Conservation (phyloP, 2,888 invertebrate species). For the Tetranychus truncatus region DNA sequence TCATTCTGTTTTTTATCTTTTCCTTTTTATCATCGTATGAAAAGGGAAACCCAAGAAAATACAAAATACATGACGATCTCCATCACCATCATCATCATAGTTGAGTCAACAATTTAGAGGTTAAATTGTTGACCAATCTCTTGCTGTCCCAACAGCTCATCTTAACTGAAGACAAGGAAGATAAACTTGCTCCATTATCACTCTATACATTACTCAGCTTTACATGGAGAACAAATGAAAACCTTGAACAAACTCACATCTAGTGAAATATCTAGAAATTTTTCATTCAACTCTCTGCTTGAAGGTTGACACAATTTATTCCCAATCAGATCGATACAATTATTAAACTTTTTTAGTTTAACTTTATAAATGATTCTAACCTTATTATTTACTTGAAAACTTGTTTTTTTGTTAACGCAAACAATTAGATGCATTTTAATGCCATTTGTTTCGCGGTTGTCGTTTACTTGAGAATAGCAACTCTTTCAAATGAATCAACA, state of each 20-base stretch:
- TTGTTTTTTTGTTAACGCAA: background rate
- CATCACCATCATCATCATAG: background rate
- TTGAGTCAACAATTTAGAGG: background rate
- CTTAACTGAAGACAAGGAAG: background rate
- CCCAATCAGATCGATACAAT: background rate
- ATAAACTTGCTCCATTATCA: background rate
- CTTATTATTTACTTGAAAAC: background rate
- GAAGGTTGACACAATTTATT: background rate
- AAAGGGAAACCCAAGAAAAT: background rate
- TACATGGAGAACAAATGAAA: background rate
- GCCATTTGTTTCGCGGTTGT: too few relatives aligned
- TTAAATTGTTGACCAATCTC: background rate
- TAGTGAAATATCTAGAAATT: too few relatives aligned
- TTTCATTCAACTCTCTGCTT: background rate
- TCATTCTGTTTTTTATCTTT: background rate
- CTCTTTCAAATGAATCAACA: too few relatives aligned
- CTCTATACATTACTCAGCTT: background rate
- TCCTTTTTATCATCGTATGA: background rate
- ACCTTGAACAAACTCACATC: background rate
- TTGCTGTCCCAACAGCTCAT: background rate
- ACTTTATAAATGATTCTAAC: background rate
- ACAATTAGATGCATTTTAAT: background rate
- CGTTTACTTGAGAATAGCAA: too few relatives aligned
- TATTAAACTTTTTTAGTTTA: background rate
- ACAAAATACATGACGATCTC: background rate